Base-by-base conservation (phyloP, 1,140 invertebrate species). In the Ctenoplectra terminalis region DNA sequence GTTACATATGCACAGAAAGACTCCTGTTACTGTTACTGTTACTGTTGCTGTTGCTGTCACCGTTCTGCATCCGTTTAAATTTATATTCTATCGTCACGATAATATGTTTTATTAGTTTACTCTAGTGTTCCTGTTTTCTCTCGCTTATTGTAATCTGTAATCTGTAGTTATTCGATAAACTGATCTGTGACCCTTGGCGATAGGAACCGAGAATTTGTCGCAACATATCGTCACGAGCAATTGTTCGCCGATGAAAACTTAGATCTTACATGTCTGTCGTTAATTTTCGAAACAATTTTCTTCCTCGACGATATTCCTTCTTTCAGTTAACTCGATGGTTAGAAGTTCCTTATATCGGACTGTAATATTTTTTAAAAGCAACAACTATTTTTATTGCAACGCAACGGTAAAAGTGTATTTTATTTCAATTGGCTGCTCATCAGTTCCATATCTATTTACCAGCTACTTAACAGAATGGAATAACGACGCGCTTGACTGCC, bases 231-330 rank as follows among this genome's bases (percentile, higher is more conserved):
- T 5, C 17, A 40, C 37, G n/a, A 26, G 8, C 54, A 31, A 74
- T 60, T 9, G 26, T 52, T 50, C 13, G 15, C 23, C 43, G 48
- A 26, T n/a, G 26, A 56, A 37, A 69, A 48, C 29, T 56, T 58
- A 4, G 2, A 26, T n/a, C 26, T 54, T 26, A 17, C 23, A 58
- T 29, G 20, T 9, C 11, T 11, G 17, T 31, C 40, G 58, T 6
- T 85, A 73, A 67, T 73, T 85, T 73, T 82, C 67, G 73, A 84
- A 26, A 3, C 40, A 26, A 50, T 34, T 17, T 11, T 26, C 31
- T 60, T 31, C 1, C 50, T 43, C 15, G 29, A 15, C 20, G 8
- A 60, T 40, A 37, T 13, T 11, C 60, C 1, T 31, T 50, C 3
- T 58, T 50, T 43, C 50, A n/a, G n/a, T n/a, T n/a, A n/a, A n/a